Evolutionary conservation across 2,797 vertebrate species (phyloP).

Genomic region (Notolabrus celidotus): DNA sequence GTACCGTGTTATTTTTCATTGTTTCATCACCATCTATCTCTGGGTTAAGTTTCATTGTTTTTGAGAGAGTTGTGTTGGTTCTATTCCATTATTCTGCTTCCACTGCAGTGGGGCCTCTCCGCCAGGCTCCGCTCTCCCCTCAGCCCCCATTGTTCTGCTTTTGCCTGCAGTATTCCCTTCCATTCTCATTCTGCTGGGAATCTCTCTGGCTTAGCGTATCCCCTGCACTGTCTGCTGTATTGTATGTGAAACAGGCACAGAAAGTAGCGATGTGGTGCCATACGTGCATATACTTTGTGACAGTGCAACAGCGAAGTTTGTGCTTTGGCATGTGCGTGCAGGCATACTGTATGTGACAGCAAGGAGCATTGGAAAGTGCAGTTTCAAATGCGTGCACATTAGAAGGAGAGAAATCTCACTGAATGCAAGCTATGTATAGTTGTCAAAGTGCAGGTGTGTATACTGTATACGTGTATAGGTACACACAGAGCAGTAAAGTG

Average conservation of each 20-base stretch:
- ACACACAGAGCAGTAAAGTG: conserved; percentile 16
- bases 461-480: neutral
- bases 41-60: conserved; percentile 73
- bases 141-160: conserved; percentile 66
- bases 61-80: conserved; percentile 59
- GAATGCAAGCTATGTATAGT: conserved; percentile 39
- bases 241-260: conserved; percentile 39
- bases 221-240: conserved; percentile 53
- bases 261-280: conserved; percentile 31
- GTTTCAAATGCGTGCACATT: conserved; percentile 7
- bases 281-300: conserved; percentile 23
- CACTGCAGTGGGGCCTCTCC: conserved; percentile 62
- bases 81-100: conserved; percentile 63
- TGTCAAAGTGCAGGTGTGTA: conserved; percentile 25
- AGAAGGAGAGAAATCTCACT: conserved; percentile 1
- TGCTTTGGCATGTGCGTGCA: conserved; percentile 31
- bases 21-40: conserved; percentile 67
- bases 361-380: conserved; percentile 15
- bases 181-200: conserved; percentile 73
- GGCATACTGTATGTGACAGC: conserved; percentile 25
- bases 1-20: conserved; percentile 60
- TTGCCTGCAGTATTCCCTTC: conserved; percentile 70
- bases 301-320: conserved; percentile 4
- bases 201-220: conserved; percentile 59
- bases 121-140: conserved; percentile 65